These are phyloP conservation scores for Catagonus wagneri DNA, from an alignment of 2,113 vertebrate species.

Conservation along the genomic window DNA sequence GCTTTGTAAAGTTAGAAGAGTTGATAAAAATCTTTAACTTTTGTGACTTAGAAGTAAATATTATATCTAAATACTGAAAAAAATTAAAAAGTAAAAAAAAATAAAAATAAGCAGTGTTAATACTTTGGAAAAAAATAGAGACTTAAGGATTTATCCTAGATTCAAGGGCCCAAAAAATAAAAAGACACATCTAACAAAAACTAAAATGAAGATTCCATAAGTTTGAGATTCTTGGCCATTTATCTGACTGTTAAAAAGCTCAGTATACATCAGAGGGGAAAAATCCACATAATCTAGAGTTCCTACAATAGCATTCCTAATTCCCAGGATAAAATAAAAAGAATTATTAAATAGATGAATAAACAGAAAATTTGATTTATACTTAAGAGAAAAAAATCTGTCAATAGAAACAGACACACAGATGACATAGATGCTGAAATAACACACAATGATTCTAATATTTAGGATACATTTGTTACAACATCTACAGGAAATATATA, in stretches of 20 bases:
- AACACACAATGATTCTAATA: neutral
- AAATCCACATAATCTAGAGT: neutral
- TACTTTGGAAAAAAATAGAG: neutral
- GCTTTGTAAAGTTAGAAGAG: neutral
- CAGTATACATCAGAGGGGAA: neutral
- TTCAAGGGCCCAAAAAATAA: neutral
- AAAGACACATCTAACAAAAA: neutral
- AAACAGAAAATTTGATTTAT: neutral
- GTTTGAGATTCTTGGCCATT: neutral
- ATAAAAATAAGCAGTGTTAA: too few relatives aligned
- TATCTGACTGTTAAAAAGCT: neutral
- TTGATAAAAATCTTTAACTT: neutral
- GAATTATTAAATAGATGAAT: neutral
- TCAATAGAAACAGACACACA: neutral
- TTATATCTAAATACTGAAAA: neutral
- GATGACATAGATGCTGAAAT: neutral
- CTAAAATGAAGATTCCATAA: neutral
- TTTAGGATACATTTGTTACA: neutral
- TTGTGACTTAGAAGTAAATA: neutral
- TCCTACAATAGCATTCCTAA: neutral
- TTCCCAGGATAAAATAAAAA: neutral
- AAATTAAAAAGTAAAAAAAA: too few relatives aligned
- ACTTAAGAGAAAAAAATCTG: slow-evolving; percentile 12
- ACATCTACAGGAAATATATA: neutral
- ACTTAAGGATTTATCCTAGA: neutral